Conservation (phyloP, 2,797 vertebrate species). For the Nothura maculosa region DNA sequence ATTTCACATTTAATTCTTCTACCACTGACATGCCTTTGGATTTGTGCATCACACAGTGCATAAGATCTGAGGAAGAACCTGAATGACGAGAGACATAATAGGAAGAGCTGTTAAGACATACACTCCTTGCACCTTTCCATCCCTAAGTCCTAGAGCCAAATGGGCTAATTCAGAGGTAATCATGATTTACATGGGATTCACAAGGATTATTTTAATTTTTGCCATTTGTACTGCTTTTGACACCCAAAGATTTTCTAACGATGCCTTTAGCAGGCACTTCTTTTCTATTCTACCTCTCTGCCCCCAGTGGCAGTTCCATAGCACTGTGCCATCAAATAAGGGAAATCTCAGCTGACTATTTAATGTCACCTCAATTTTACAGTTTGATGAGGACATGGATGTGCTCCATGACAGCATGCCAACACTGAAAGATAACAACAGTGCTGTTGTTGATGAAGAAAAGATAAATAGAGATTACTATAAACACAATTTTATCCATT, state of each 20-base stretch:
- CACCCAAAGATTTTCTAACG: neutral
- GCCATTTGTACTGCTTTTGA: neutral
- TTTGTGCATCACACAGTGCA: neutral
- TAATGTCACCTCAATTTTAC: neutral
- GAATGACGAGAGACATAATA: neutral
- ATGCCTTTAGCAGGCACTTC: neutral
- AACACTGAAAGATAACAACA: conserved; percentile 10
- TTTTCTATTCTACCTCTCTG: neutral
- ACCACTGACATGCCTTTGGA: conserved; percentile 31
- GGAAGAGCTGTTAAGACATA: neutral
- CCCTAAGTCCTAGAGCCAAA: neutral
- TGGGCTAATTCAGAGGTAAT: neutral
- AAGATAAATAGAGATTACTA: neutral
- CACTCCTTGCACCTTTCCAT: neutral
- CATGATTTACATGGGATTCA: neutral
- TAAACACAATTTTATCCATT: neutral
- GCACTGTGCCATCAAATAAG: neutral
- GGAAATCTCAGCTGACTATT: conserved; percentile 15
- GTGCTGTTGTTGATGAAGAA: neutral
- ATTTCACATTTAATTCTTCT: conserved; percentile 49
- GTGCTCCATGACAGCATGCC: neutral
- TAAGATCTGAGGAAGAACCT: neutral
- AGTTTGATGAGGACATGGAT: neutral
- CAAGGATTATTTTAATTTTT: neutral
- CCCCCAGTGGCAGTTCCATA: neutral